phyloP scores from a whole-genome alignment of 2,113 vertebrate species.

The Notarius quadriscutis region DNA sequence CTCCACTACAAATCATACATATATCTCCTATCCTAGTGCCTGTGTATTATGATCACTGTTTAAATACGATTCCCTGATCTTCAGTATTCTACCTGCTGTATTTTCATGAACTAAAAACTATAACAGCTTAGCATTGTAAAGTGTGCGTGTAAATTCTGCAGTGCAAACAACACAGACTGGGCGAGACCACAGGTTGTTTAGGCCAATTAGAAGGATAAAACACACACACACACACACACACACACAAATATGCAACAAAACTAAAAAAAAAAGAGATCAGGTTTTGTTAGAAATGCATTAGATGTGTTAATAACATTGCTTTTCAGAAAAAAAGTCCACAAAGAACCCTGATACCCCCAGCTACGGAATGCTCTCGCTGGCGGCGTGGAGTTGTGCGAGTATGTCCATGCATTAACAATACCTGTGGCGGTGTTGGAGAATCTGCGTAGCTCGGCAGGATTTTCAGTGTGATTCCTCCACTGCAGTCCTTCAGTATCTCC shows the following conservation, averaged over 20 bases:
- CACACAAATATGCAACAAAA: background rate
- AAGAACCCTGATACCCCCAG: slow-evolving; percentile 59
- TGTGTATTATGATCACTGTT: background rate
- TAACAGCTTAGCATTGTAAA: slow-evolving; percentile 5
- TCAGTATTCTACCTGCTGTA: background rate
- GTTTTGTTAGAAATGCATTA: background rate
- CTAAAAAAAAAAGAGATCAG: background rate
- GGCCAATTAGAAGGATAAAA: background rate
- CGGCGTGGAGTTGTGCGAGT: background rate
- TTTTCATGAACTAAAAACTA: background rate
- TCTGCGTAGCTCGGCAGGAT: slow-evolving; percentile 97
- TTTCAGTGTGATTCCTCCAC: slow-evolving; percentile 92
- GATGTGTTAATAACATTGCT: background rate
- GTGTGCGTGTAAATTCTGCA: slow-evolving; percentile 50
- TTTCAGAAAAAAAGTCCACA: background rate
- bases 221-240: background rate
- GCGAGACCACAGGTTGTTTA: background rate
- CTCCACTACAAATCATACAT: background rate
- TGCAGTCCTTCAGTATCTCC: slow-evolving; percentile 91
- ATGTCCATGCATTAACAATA: slow-evolving; percentile 52
- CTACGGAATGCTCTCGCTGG: background rate
- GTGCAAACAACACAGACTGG: slow-evolving; percentile 49
- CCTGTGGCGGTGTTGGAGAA: slow-evolving; percentile 86
- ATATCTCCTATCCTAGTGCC: background rate
- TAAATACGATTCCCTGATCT: background rate